Base-by-base conservation (phyloP, 2,797 vertebrate species). In the Myoxocephalus aenaeus region DNA sequence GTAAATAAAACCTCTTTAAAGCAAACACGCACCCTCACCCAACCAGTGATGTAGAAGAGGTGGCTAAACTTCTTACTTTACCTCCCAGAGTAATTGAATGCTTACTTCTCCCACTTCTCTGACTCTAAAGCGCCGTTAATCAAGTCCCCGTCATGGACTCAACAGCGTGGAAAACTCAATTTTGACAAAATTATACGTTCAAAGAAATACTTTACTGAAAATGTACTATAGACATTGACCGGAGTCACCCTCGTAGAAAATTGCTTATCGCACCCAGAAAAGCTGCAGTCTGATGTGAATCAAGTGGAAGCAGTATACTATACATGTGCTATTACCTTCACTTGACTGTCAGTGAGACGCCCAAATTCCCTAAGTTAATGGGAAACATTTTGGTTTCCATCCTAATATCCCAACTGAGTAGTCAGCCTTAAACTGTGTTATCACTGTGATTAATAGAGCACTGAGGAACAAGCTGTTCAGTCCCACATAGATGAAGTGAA, bases 151-250 rank as follows among this genome's bases (percentile, higher is more conserved):
- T 90, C 86, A 90, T 65, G 67, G 72, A 82, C 75, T 80, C 73
- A 76, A 67, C 74, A 80, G 73, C 1, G 61, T 80, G 76, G 71
- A 87, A 89, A 89, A 82, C 79, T 82, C 77, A 66, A 83, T 90
- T 90, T 79, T 74, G 68, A 27, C 72, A 65, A 70, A 72, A 81
- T 78, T 83, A 77, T 46, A 81, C 44, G 85, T 88, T 85, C 36
- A 87, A 75, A 81, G 40, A 32, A 77, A 54, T 73, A 59, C 64
- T 78, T 82, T 63, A 65, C 70, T 73, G 77, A 73, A 79, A 80
- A 74, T 69, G 67, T 66, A 18, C n/a, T 13, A 42, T 51, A 82
- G 57, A 80, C 71, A 65, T 29, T 81, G 59, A 80, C 59, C 17
- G 18, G 17, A 75, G 40, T 79, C n/a, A 3, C 65, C 27, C 38